Base-by-base conservation (phyloP, 1,140 invertebrate species). In the Nephila pilipes region DNA sequence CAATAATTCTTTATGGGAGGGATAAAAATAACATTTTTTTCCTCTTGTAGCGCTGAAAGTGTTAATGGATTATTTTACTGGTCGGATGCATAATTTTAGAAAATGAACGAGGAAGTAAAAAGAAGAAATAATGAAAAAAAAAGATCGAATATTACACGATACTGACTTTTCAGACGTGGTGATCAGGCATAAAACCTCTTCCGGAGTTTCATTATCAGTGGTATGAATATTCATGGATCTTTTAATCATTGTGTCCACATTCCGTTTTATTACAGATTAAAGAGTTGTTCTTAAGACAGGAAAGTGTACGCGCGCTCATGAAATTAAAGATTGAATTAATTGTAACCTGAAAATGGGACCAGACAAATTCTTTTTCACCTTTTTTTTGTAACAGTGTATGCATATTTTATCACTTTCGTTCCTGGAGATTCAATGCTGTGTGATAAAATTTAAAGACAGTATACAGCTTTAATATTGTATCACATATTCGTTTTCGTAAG, bases 41-140 rank as follows among this genome's bases (percentile, higher is more conserved):
- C 60, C 20, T 58, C 60, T 36, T 46, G 75, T 25, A n/a, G 14
- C 36, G n/a, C 18, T 8, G 80, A 85, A 85, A 79, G 83, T 93
- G 91, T 93, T 93, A 93, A 93, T 93, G 85, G 91, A 93, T 93
- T 87, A 93, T 93, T 93, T 93, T 93, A 80, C 85, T 38, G 79
- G 85, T 87, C 55, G n/a, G 85, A 87, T 93, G 91, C 91, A 93
- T 93, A 93, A 93, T 93, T 93, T 93, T n/a, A 12, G 32, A 60
- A 25, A 55, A 65, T 65, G 58, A 91, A 63, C 22, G 32, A 22
- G 58, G 18, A n/a, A 20, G 22, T 6, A 58, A 14, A 10, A 46
- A 88, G 65, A 88, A 38, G 65, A 65, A 46, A 69, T 12, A 22
- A 25, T 16, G 57, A 38, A n/a, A 69, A 85, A n/a, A 85, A 92